Evolutionary conservation across 2,113 vertebrate genomes (phyloP), one percentile per base, ranked within the genome.

Genomic region (Esox niger): DNA sequence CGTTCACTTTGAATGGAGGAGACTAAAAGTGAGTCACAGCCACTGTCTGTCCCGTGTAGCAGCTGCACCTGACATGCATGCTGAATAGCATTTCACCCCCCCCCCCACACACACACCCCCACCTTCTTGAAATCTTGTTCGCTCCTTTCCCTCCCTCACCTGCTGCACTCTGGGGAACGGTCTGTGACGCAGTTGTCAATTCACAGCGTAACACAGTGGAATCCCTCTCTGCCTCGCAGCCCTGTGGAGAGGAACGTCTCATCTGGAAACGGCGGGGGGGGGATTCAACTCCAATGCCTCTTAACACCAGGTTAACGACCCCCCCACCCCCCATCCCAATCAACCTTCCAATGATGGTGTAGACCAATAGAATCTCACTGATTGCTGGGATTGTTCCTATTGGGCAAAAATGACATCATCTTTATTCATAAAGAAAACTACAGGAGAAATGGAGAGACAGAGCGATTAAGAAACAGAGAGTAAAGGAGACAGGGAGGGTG

Each of bases 1-100:
- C 73, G 67, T 35, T 84, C 88, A 91, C 88, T 87, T 87, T 88
- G 85, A 86, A 68, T 88, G 83, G 84, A 89, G 84, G 86, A 77
- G 84, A 81, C 68, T 6, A 54, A 67, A 75, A 68, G 35, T 17
- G 69, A 85, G 75, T 59, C 62, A 76, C 69, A 70, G 62, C 63
- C 62, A 38, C 63, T 69, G 75, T 67, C 67, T 67, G 70, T 15
- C 13, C 38, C 17, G 62, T 63, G 70, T 62, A 83, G 80, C 88
- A 90, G 86, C 84, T 87, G 89, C 76, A 77, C 71, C 80, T 83
- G 87, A 88, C 87, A 87, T 31, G 78, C 64, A 76, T 57, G 68
- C 70, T 63, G 70, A 87, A 71, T 60, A 70, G 77, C 52, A 31
- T 73, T 68, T 9, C 64, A 29, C 17, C 7, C 47, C 17, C 31